These are phyloP conservation scores for Leuctra nigra DNA, from an alignment of 2,888 invertebrate genomes.

Conservation along the genomic window DNA sequence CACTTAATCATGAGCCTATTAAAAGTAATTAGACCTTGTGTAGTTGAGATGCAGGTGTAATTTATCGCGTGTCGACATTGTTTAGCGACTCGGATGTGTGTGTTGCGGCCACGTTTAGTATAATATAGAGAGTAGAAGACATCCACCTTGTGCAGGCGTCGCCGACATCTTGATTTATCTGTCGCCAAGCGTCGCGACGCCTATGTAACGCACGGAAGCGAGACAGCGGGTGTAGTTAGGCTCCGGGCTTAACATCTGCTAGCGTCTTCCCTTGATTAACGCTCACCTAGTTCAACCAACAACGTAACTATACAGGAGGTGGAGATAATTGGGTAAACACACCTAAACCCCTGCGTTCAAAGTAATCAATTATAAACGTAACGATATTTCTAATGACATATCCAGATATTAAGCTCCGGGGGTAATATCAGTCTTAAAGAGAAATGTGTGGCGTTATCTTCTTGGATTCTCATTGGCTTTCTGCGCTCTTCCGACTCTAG, in stretches of 20 bases:
- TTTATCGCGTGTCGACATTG: neutral
- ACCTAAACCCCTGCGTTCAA: conserved; percentile 4
- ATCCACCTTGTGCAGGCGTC: neutral
- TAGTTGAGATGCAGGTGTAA: too few relatives aligned
- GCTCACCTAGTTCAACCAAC: neutral
- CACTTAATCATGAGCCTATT: too few relatives aligned
- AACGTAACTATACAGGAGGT: neutral
- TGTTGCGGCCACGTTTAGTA: neutral
- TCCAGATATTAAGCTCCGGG: neutral
- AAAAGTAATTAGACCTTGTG: too few relatives aligned
- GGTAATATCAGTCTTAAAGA: too few relatives aligned
- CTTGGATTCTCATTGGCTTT: too few relatives aligned
- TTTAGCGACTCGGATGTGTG: neutral
- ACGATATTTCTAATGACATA: neutral
- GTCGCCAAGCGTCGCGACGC: neutral
- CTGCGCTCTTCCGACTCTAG: too few relatives aligned
- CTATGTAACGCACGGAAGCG: too few relatives aligned
- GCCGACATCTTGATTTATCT: conserved; percentile 13
- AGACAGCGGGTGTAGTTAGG: too few relatives aligned
- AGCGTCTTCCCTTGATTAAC: conserved; percentile 12
- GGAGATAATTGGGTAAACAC: conserved; percentile 8
- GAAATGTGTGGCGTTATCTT: too few relatives aligned
- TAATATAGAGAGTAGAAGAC: conserved; percentile 8
- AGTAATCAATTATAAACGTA: conserved; percentile 14
- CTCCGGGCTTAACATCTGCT: conserved; percentile 16